Evolutionary conservation across 2,113 vertebrate species (phyloP).

Genomic region (Melanotaenia duboulayi): DNA sequence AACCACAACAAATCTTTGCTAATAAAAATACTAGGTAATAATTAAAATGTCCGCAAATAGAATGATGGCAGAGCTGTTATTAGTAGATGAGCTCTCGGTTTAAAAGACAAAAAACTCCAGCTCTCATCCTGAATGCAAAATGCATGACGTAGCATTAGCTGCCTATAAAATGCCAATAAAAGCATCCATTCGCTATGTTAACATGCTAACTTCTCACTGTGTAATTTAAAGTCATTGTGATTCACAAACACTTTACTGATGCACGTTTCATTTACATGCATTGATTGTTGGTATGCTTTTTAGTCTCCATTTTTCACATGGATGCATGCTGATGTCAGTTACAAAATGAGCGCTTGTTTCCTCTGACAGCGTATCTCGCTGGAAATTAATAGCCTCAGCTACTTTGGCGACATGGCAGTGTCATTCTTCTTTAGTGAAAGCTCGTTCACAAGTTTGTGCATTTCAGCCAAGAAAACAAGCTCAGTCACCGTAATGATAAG

Average conservation of each 20-base stretch:
- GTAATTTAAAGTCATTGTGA: constrained; percentile 32
- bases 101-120: not conserved
- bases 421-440: constrained; percentile 51
- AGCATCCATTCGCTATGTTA: constrained; percentile 9
- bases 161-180: constrained; percentile 17
- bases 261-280: constrained; percentile 4
- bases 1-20: not conserved
- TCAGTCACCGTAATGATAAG: constrained; percentile 37
- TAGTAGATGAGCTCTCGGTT: not conserved
- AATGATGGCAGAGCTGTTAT: not conserved
- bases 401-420: constrained; percentile 50
- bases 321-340: constrained; percentile 16
- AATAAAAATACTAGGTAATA: too few relatives aligned
- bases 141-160: constrained; percentile 24
- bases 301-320: constrained; percentile 23
- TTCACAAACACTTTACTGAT: constrained; percentile 16
- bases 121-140: not conserved
- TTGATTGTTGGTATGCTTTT: not conserved
- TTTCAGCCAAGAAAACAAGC: constrained; percentile 41
- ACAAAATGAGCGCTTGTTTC: constrained; percentile 39
- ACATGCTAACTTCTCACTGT: constrained; percentile 18
- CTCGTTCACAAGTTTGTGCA: constrained; percentile 38
- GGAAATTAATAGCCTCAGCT: constrained; percentile 45
- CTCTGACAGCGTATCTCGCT: constrained; percentile 23
- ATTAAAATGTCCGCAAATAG: too few relatives aligned